Conservation (phyloP, 2,797 vertebrate species). For the Adelosebastes latens region DNA sequence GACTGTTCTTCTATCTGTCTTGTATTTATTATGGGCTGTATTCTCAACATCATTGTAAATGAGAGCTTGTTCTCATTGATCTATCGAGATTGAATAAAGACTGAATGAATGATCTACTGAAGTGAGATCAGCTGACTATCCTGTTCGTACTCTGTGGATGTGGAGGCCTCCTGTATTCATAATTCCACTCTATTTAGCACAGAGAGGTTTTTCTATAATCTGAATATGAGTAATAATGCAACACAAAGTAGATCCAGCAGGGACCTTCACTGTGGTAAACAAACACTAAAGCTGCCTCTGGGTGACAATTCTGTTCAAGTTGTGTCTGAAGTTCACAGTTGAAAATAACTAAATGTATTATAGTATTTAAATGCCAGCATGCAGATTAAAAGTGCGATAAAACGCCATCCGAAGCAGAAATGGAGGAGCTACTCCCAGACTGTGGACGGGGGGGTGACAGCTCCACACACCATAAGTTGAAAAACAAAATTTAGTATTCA, state of each 20-base stretch:
- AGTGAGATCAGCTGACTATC: too few relatives aligned
- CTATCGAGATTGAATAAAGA: too few relatives aligned
- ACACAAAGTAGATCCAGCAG: conserved; percentile 1
- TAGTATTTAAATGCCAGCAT: not conserved
- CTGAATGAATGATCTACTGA: too few relatives aligned
- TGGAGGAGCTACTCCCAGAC: not conserved
- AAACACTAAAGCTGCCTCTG: conserved; percentile 4
- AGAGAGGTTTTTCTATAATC: not conserved
- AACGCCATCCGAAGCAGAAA: not conserved
- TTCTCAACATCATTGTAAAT: too few relatives aligned
- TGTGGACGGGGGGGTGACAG: not conserved
- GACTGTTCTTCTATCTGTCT: too few relatives aligned
- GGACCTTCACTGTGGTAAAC: conserved; percentile 6
- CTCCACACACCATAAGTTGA: not conserved
- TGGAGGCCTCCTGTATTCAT: not conserved
- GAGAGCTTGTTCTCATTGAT: too few relatives aligned
- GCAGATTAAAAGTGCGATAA: not conserved
- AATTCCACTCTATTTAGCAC: not conserved
- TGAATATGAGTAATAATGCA: not conserved
- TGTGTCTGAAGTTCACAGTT: not conserved
- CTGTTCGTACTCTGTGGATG: not conserved
- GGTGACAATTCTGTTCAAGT: not conserved
- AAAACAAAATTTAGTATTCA: not conserved
- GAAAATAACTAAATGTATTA: not conserved
- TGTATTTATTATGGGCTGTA: too few relatives aligned